phyloP scores from a whole-genome alignment of 2,797 vertebrate species.

The Petrocephalus sullivani region DNA sequence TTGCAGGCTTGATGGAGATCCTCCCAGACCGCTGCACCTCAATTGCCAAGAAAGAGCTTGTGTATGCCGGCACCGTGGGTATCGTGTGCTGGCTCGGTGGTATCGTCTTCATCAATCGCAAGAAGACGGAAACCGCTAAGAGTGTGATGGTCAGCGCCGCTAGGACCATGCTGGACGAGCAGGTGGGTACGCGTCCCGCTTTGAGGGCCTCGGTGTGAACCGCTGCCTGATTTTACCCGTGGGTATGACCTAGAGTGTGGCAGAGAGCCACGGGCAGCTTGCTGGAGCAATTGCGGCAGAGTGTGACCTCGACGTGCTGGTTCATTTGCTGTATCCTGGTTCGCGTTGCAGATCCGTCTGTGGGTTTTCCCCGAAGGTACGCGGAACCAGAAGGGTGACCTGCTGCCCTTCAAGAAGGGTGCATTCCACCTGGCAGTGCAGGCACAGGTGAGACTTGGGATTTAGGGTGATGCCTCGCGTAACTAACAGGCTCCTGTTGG shows the following conservation, averaged over 20 bases:
- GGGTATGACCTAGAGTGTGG: background rate
- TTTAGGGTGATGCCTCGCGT: background rate
- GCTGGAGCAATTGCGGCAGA: background rate
- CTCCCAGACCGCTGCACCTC: conserved; percentile 67
- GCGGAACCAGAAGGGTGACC: conserved; percentile 61
- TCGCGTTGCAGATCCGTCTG: conserved; percentile 58
- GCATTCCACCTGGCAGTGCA: conserved; percentile 71
- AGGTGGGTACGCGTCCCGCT: conserved; percentile 50
- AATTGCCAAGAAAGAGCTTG: conserved; percentile 68
- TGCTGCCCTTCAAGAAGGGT: conserved; percentile 73
- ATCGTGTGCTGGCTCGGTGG: conserved; percentile 69
- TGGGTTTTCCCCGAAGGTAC: conserved; percentile 73
- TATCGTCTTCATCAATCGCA: conserved; percentile 70
- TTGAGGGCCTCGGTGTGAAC: no score
- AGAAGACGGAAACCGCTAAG: conserved; percentile 59
- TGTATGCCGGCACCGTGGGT: conserved; percentile 65
- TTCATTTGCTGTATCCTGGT: background rate
- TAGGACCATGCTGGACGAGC: conserved; percentile 53
- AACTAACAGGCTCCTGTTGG: background rate
- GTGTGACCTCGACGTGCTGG: background rate
- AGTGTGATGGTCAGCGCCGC: conserved; percentile 60
- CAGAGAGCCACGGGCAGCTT: background rate
- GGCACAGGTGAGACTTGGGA: conserved; percentile 56
- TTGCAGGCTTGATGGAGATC: conserved; percentile 66
- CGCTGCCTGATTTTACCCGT: background rate